Percentiles rank a stretch among this genome's conserved stretches.
phyloP scores from a whole-genome alignment of 2,113 vertebrate species.

The Rhineura floridana region DNA sequence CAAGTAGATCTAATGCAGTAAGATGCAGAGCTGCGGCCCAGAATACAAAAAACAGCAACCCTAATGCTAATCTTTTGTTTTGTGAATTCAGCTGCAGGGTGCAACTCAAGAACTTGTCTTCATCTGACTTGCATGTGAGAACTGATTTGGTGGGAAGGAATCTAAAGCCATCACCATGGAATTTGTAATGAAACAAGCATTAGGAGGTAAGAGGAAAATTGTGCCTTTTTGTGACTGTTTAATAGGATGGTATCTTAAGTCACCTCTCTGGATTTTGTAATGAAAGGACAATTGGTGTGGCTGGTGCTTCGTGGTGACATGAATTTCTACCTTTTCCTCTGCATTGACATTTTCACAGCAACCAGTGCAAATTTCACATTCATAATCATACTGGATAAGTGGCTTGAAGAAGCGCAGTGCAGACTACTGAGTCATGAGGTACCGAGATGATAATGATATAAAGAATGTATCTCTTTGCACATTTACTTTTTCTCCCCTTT shows the following conservation, averaged over 20 bases:
- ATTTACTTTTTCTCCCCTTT: no score
- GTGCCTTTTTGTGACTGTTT: neutral
- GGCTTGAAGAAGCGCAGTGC: neutral
- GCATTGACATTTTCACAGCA: neutral
- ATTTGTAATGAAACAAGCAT: conserved; percentile 95
- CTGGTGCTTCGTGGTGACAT: neutral
- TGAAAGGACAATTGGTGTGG: neutral
- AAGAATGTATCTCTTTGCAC: neutral
- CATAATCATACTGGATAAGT: neutral
- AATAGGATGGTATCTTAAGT: neutral
- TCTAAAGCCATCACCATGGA: conserved; percentile 88
- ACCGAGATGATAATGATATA: no score
- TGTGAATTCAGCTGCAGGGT: conserved; percentile 51
- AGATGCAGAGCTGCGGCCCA: neutral
- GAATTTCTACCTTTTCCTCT: neutral
- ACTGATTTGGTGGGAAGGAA: conserved; percentile 76
- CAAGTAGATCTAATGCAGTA: conserved; percentile 3
- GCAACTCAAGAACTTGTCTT: conserved; percentile 62
- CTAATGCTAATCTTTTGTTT: neutral
- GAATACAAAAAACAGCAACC: neutral
- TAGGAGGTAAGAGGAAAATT: conserved; percentile 84
- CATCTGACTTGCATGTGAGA: conserved; percentile 79
- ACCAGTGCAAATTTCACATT: neutral
- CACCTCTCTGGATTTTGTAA: neutral
- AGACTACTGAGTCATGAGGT: no score